A percentile compares a stretch with the other conserved stretches of the same genome.
Evolutionary conservation across 2,797 vertebrate species (phyloP).

Genomic region (Xyrichtys novacula): DNA sequence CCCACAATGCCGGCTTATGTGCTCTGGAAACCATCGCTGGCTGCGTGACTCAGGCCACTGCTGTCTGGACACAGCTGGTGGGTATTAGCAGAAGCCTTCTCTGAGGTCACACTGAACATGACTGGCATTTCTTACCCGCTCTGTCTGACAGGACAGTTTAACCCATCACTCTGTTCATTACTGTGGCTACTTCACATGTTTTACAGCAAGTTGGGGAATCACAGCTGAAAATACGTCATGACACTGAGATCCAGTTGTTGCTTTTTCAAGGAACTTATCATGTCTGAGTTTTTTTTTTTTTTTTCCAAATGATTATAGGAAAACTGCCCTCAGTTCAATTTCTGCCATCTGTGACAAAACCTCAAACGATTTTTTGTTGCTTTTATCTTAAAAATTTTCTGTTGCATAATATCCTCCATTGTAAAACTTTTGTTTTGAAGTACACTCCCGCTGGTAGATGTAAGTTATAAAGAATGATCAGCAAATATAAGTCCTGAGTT

Average conservation of each 20-base stretch:
- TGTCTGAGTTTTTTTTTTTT: too few species aligned
- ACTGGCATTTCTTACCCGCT: constrained; percentile 51
- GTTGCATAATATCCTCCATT: too few species aligned
- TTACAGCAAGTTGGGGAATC: background rate
- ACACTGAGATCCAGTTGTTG: background rate
- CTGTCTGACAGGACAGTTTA: constrained; percentile 34
- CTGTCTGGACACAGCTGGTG: constrained; percentile 72
- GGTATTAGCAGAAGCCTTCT: constrained; percentile 70
- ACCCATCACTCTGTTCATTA: constrained; percentile 10
- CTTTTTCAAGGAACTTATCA: background rate
- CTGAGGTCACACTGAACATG: constrained; percentile 63
- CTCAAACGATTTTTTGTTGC: too few species aligned
- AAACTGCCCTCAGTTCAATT: too few species aligned
- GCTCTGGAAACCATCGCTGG: constrained; percentile 39
- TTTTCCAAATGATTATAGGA: too few species aligned
- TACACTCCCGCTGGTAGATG: too few species aligned
- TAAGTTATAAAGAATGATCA: too few species aligned
- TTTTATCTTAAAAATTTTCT: too few species aligned
- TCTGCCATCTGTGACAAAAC: too few species aligned
- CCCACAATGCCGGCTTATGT: constrained; percentile 14
- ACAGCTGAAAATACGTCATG: background rate
- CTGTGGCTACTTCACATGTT: constrained; percentile 4
- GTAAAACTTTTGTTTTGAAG: too few species aligned
- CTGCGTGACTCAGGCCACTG: constrained; percentile 76
- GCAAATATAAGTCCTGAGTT: too few species aligned